A percentile compares a stretch with the other conserved stretches of the same genome.
Evolutionary conservation across 2,888 invertebrate species (phyloP).

Genomic region (Apoda limacodes): DNA sequence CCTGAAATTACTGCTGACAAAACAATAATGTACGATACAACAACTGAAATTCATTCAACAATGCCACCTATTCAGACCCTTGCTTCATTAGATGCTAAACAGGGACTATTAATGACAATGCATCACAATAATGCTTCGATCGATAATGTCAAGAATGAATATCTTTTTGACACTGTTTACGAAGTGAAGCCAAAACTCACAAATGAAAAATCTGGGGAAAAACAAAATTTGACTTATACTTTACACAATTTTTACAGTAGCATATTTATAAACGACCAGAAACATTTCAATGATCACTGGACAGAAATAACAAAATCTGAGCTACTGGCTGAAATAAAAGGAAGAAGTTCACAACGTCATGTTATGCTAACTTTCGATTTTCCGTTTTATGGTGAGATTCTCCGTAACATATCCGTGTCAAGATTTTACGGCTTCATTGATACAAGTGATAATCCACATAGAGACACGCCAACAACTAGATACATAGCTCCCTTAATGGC

Average conservation of each 20-base stretch:
- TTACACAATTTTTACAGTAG: not conserved
- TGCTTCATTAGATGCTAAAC: no score
- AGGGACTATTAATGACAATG: no score
- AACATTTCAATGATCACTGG: not conserved
- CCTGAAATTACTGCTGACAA: no score
- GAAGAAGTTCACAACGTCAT: not conserved
- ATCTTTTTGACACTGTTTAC: no score
- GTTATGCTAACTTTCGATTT: not conserved
- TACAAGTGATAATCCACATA: not conserved
- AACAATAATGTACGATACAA: no score
- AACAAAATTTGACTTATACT: not conserved
- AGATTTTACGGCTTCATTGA: not conserved
- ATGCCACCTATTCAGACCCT: no score
- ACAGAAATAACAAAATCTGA: not conserved
- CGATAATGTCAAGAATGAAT: no score
- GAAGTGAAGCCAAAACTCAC: no score
- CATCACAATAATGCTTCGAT: no score
- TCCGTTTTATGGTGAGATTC: not conserved
- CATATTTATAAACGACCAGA: not conserved
- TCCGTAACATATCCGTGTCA: not conserved
- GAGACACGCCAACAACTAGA: no score
- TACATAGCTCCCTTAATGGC: not conserved
- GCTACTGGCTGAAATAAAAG: not conserved
- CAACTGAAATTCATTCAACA: no score
- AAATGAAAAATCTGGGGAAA: no score